A percentile compares a stretch with the other conserved stretches of the same genome.
Evolutionary conservation across 2,113 vertebrate genomes (phyloP).

Genomic region (Microcebus lehilahytsara): DNA sequence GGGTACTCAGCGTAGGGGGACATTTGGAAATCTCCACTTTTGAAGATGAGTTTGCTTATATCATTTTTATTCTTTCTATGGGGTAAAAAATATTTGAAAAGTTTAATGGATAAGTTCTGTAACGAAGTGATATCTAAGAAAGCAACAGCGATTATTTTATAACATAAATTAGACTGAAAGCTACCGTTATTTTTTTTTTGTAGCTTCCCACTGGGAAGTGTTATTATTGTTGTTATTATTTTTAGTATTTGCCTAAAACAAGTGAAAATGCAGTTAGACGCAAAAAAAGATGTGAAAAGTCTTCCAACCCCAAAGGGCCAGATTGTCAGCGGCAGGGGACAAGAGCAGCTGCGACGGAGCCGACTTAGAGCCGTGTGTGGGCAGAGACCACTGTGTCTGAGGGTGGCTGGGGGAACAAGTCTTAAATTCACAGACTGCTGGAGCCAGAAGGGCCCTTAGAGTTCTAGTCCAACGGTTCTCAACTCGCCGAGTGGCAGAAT

Average conservation of each 20-base stretch:
- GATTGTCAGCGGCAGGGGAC: neutral
- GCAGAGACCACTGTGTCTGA: neutral
- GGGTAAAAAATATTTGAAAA: conserved; percentile 58
- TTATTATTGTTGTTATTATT: neutral
- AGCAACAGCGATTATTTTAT: neutral
- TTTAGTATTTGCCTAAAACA: conserved; percentile 25
- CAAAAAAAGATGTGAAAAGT: neutral
- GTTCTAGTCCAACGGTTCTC: neutral
- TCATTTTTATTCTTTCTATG: conserved; percentile 97
- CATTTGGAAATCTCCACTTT: conserved; percentile 97
- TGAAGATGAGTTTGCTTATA: conserved; percentile 99
- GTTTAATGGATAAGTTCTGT: neutral
- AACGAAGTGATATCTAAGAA: neutral
- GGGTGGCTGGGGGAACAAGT: neutral
- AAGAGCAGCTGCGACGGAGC: neutral
- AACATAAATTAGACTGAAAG: neutral
- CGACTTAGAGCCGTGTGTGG: neutral
- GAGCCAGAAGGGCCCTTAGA: neutral
- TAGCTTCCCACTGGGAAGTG: neutral
- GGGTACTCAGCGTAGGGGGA: conserved; percentile 96
- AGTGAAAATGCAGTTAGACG: neutral
- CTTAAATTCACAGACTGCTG: neutral
- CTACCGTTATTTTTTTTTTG: neutral
- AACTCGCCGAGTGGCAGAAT: neutral
- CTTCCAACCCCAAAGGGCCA: neutral